Percentiles rank a stretch among this genome's conserved stretches.
Conservation (phyloP, 2,888 invertebrate species). For the Lasioglossum zephyrum region DNA sequence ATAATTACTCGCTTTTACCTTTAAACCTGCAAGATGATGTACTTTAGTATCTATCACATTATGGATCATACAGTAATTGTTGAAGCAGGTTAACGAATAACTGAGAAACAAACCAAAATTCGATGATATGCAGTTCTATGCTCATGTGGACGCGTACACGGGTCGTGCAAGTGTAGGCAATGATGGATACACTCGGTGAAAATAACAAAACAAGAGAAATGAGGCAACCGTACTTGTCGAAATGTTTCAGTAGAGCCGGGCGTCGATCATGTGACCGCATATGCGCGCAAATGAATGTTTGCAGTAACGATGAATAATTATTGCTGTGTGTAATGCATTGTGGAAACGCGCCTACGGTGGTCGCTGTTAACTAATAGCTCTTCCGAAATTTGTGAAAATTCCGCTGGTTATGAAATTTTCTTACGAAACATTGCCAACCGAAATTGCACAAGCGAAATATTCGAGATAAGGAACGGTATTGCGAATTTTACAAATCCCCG, state of each 20-base stretch:
- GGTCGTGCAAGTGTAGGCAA: constrained; percentile 24
- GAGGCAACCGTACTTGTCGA: constrained; percentile 70
- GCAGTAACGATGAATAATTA: constrained; percentile 58
- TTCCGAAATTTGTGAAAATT: constrained; percentile 35
- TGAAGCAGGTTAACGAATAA: background rate
- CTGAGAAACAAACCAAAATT: background rate
- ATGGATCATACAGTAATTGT: background rate
- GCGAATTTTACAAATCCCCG: background rate
- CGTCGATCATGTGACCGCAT: constrained; percentile 59
- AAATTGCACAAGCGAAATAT: background rate
- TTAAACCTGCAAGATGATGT: background rate
- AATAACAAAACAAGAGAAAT: constrained; percentile 55
- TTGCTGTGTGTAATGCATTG: constrained; percentile 49
- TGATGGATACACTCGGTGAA: constrained; percentile 35
- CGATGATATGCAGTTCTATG: background rate
- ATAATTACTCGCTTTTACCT: background rate
- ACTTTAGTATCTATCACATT: background rate
- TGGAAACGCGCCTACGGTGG: constrained; percentile 29
- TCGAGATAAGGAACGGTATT: background rate
- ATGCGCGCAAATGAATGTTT: constrained; percentile 52
- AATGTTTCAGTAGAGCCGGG: constrained; percentile 65
- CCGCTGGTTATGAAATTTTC: background rate
- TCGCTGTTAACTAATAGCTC: constrained; percentile 40
- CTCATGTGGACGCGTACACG: background rate
- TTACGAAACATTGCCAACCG: too few species aligned